Evolutionary conservation across 2,888 invertebrate species (phyloP).

Genomic region (Eupithecia dodoneata): DNA sequence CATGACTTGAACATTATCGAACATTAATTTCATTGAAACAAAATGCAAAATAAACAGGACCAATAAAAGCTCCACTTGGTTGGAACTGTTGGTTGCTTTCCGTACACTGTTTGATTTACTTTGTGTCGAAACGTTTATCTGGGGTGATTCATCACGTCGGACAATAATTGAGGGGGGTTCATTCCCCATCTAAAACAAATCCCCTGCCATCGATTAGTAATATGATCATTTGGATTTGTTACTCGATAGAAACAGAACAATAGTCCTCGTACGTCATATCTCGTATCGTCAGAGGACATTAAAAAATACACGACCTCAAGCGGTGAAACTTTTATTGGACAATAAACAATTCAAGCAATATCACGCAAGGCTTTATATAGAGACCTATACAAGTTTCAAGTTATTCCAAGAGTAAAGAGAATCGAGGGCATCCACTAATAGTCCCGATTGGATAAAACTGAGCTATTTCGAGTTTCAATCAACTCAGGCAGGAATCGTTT

Average conservation of each 20-base stretch:
- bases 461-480: slow-evolving; percentile 67
- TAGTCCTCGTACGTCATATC: not conserved
- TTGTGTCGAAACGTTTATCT: slow-evolving; percentile 74
- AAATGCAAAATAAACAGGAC: slow-evolving; percentile 65
- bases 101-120: slow-evolving; percentile 70
- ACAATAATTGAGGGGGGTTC: slow-evolving; percentile 74
- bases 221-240: slow-evolving; percentile 57
- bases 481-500: slow-evolving; percentile 66
- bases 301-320: slow-evolving; percentile 42
- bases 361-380: slow-evolving; percentile 42
- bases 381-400: slow-evolving; percentile 25
- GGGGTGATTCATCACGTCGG: slow-evolving; percentile 76
- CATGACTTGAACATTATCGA: slow-evolving; percentile 55
- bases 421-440: slow-evolving; percentile 39
- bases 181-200: slow-evolving; percentile 74
- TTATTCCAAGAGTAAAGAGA: slow-evolving; percentile 31
- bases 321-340: slow-evolving; percentile 45
- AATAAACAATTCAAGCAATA: slow-evolving; percentile 46
- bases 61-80: slow-evolving; percentile 64
- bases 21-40: slow-evolving; percentile 54
- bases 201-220: slow-evolving; percentile 76
- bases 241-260: slow-evolving; percentile 19
- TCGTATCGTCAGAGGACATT: slow-evolving; percentile 40
- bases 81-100: slow-evolving; percentile 45
- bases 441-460: slow-evolving; percentile 60